Percentiles rank a stretch among this genome's conserved stretches.
Evolutionary conservation across 2,888 invertebrate species (phyloP).

Genomic region (Adineta ricciae): DNA sequence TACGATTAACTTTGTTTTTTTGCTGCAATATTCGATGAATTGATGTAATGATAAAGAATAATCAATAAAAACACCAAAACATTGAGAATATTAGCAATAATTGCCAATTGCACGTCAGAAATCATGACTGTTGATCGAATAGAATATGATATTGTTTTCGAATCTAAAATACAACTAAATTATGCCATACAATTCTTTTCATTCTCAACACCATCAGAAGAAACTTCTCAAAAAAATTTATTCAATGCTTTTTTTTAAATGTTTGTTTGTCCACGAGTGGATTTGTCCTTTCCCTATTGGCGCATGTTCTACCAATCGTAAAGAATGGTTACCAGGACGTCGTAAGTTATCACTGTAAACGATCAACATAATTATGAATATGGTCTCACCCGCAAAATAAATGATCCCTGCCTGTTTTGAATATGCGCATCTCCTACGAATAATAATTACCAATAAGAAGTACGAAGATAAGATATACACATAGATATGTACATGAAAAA

Average conservation of each 20-base stretch:
- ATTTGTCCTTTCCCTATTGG: not conserved
- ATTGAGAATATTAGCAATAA: constrained; percentile 86
- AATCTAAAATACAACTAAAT: not conserved
- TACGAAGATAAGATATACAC: not conserved
- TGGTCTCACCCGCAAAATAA: not conserved
- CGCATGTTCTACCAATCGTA: not conserved
- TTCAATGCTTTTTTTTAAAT: too few relatives aligned
- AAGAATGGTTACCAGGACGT: not conserved
- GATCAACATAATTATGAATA: not conserved
- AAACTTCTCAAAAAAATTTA: too few relatives aligned
- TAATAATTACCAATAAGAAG: not conserved
- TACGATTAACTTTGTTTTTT: constrained; percentile 16
- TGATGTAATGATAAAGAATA: constrained; percentile 85
- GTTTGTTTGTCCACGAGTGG: not conserved
- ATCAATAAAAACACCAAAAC: constrained; percentile 74
- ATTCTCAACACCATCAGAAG: too few relatives aligned
- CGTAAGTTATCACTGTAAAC: not conserved
- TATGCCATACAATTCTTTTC: too few relatives aligned
- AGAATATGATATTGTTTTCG: not conserved
- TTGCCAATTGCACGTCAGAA: constrained; percentile 84
- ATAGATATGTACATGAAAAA: not conserved
- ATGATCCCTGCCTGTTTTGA: not conserved
- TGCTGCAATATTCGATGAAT: constrained; percentile 57
- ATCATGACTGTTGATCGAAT: constrained; percentile 60
- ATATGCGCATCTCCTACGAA: not conserved